Conservation (phyloP, 2,113 vertebrate genomes). For the Okapia johnstoni region DNA sequence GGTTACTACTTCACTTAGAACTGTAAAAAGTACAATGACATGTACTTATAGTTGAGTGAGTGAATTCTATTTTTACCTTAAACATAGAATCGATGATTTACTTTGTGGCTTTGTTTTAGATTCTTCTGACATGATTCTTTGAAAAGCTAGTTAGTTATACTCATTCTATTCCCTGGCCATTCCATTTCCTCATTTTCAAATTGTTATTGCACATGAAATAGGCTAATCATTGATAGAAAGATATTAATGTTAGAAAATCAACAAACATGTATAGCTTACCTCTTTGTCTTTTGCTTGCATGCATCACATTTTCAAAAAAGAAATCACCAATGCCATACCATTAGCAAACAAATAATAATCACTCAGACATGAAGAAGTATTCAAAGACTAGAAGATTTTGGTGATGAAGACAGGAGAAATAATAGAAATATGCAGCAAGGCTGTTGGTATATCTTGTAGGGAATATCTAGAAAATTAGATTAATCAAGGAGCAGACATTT, state of each 20-base stretch:
- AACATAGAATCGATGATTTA: constrained; percentile 28
- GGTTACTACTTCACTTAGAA: constrained; percentile 62
- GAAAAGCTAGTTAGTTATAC: background rate
- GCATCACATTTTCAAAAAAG: constrained; percentile 74
- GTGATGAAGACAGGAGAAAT: constrained; percentile 97
- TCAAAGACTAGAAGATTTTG: constrained; percentile 86
- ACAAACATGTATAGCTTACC: constrained; percentile 46
- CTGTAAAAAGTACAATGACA: constrained; percentile 56
- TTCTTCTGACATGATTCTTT: constrained; percentile 1
- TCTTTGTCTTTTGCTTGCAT: constrained; percentile 65
- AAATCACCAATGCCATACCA: constrained; percentile 80
- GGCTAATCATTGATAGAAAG: background rate
- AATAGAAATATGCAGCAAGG: constrained; percentile 98
- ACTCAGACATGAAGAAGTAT: constrained; percentile 82
- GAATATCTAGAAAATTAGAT: constrained; percentile 99
- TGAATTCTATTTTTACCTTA: constrained; percentile 60
- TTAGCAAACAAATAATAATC: constrained; percentile 89
- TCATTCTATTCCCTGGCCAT: background rate
- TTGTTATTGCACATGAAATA: background rate
- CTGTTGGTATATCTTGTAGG: constrained; percentile 98
- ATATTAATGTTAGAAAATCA: constrained; percentile 15
- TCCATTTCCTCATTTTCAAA: background rate
- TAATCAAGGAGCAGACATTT: constrained; percentile 99
- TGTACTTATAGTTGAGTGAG: background rate
- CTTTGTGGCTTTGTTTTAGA: constrained; percentile 13